Evolutionary conservation across 2,888 invertebrate genomes (phyloP), one percentile per base, ranked within the genome.

Genomic region (Drosophila parthenogenetica): DNA sequence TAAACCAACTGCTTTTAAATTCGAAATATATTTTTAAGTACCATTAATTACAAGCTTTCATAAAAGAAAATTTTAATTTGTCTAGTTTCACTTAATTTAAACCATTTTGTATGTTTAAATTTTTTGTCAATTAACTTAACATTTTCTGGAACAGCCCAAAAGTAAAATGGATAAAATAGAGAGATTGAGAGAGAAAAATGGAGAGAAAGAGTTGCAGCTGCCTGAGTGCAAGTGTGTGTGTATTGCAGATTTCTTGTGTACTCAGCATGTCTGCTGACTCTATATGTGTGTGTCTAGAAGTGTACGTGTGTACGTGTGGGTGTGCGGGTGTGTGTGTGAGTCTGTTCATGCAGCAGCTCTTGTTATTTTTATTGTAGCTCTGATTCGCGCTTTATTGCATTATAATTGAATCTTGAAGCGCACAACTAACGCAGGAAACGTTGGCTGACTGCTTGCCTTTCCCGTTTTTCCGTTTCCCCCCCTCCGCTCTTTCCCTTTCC

Each of bases 371-470:
- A 81, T 88, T 84, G 81, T 77, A 77, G 79, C 85, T 77, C 78
- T 90, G 89, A 90, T 90, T 90, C 89, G 82, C 85, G 85, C 89
- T 89, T 91, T 87, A 91, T 90, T 90, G 88, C 89, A 88, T 89
- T 90, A 89, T 90, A 91, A 91, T 90, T 90, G 90, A 90, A 90
- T 90, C 85, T 90, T 90, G 79, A 89, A 89, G 88, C 81, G 84
- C 83, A 83, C 84, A 83, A 83, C 82, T 81, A 87, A 89, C 81
- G 87, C 84, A 89, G 87, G 81, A 89, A 83, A 88, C 87, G 87
- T 68, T 83, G 88, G 65, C 87, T 83, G 87, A 86, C 88, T 82
- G 86, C 54, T 50, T 62, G 54, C 43, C 40, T 46, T 69, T 64
- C 54, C 66, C 65, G 46, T 53, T 49, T 14, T 39, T 37, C 73